Percentiles rank a stretch among this genome's conserved stretches.
Evolutionary conservation across 1,140 invertebrate genomes (phyloP).

Genomic region (Bombus impatiens): DNA sequence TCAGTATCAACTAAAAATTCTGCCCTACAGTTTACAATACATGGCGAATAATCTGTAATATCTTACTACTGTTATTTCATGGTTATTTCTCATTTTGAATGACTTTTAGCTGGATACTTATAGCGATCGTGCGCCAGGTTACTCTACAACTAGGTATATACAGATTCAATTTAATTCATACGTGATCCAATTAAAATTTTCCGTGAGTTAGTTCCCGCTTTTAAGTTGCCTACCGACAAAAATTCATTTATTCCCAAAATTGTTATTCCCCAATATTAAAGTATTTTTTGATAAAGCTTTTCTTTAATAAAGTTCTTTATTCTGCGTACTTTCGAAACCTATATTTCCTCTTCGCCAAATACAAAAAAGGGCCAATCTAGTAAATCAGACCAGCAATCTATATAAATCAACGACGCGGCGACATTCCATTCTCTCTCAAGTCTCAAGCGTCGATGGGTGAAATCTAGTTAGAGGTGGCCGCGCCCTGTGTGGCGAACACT

Average conservation of each 20-base stretch:
- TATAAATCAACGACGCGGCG: not conserved
- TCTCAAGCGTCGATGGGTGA: constrained; percentile 20
- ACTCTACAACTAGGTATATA: too few relatives aligned
- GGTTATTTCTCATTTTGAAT: too few relatives aligned
- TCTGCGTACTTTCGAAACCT: not conserved
- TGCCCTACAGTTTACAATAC: too few relatives aligned
- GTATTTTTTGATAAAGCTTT: not conserved
- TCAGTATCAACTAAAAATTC: too few relatives aligned
- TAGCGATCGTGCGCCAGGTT: too few relatives aligned
- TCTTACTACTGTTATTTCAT: too few relatives aligned
- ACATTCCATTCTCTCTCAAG: constrained; percentile 64
- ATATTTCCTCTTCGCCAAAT: not conserved
- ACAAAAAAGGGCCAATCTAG: not conserved
- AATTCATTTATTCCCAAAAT: not conserved
- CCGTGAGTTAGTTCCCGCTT: too few relatives aligned
- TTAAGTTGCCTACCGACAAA: not conserved
- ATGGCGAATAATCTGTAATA: too few relatives aligned
- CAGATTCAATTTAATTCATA: too few relatives aligned
- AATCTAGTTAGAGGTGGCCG: constrained; percentile 31
- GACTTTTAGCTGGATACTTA: too few relatives aligned
- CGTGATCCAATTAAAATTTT: too few relatives aligned
- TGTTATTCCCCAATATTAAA: not conserved
- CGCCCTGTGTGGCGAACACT: constrained; percentile 8
- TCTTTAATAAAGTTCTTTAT: not conserved
- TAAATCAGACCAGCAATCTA: not conserved